Percentiles rank a stretch among this genome's conserved stretches.
Evolutionary conservation across 1,140 invertebrate species (phyloP).

Genomic region (Ips nitidus): DNA sequence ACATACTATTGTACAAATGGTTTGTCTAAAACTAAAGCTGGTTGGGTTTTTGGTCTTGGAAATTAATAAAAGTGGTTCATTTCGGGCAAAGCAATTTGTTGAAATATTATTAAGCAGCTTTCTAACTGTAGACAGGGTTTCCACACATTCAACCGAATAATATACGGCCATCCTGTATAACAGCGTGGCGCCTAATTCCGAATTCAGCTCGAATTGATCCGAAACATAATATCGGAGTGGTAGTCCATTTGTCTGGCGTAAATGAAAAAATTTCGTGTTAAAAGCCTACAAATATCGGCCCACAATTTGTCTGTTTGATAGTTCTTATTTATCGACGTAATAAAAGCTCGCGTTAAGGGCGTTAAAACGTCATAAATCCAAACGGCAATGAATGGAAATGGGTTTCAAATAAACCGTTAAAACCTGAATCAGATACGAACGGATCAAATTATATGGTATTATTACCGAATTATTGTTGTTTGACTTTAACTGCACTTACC

Average conservation of each 20-base stretch:
- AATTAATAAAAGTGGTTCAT: neutral
- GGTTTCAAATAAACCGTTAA: neutral
- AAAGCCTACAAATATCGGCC: constrained; percentile 33
- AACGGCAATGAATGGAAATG: neutral
- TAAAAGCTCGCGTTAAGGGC: constrained; percentile 17
- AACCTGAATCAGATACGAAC: neutral
- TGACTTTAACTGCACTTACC: no score
- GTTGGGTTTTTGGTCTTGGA: neutral
- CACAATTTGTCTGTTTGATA: constrained; percentile 32
- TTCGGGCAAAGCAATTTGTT: neutral
- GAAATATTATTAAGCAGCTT: neutral
- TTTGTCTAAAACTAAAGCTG: neutral
- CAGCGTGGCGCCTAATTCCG: constrained; percentile 32
- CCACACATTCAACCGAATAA: constrained; percentile 15
- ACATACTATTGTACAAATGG: neutral
- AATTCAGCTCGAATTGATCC: constrained; percentile 30
- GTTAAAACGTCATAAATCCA: constrained; percentile 2
- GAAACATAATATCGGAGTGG: constrained; percentile 36
- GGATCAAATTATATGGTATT: neutral
- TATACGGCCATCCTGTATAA: constrained; percentile 21
- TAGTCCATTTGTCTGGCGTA: constrained; percentile 29
- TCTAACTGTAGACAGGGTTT: constrained; percentile 7
- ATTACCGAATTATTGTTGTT: neutral
- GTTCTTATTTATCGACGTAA: constrained; percentile 31
- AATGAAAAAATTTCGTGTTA: constrained; percentile 36